These are phyloP conservation scores for Acrossocheilus fasciatus DNA, from an alignment of 2,797 vertebrate genomes.

Conservation along the genomic window DNA sequence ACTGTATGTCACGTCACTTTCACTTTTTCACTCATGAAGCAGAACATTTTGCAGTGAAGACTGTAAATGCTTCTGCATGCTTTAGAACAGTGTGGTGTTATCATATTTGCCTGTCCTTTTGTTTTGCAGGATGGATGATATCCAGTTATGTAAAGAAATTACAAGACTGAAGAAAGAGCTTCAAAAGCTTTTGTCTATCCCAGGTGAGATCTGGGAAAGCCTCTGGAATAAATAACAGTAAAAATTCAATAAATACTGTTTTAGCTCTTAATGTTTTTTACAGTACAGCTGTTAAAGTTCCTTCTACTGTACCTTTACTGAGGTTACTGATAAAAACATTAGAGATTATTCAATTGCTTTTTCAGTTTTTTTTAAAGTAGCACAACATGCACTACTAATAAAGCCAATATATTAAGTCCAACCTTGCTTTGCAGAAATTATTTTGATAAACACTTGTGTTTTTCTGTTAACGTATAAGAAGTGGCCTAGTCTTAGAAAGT, in stretches of 20 bases:
- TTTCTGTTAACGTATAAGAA: background rate
- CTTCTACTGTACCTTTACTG: background rate
- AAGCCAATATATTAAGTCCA: background rate
- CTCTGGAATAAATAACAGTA: background rate
- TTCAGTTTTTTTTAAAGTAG: background rate
- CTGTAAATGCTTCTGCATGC: too few relatives aligned
- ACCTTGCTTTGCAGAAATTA: background rate
- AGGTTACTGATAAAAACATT: background rate
- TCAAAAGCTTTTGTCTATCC: slow-evolving; percentile 76
- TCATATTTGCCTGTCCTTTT: background rate
- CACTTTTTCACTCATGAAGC: background rate
- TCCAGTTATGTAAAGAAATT: slow-evolving; percentile 84
- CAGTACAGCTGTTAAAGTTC: background rate
- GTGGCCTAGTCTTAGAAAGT: background rate
- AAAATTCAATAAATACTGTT: background rate
- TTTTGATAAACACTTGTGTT: background rate
- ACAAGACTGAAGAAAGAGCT: slow-evolving; percentile 80
- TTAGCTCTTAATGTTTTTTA: background rate
- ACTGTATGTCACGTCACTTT: too few relatives aligned
- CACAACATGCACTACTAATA: background rate
- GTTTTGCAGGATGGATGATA: slow-evolving; percentile 82
- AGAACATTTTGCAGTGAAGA: background rate
- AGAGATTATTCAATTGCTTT: background rate
- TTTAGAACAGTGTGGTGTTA: background rate
- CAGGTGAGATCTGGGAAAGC: slow-evolving; percentile 67